Base-by-base conservation (phyloP, 2,888 invertebrate species). In the Agrotis ipsilon region DNA sequence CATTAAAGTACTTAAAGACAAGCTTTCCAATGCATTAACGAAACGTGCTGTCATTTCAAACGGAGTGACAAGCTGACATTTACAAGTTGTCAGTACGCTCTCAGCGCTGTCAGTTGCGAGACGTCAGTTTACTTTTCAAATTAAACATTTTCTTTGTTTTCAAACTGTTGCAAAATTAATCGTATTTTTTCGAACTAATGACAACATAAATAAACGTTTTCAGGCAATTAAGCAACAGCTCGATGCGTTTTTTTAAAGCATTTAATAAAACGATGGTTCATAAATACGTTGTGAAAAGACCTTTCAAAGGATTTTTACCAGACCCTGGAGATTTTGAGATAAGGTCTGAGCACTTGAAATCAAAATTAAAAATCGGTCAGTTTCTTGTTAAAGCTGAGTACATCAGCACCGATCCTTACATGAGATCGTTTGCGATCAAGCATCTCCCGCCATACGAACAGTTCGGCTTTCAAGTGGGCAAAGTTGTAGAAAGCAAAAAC, bases 381-480 rank as follows among this genome's bases (percentile, higher is more conserved):
- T 96, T 97, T 76, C 91, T 97, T 14, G 94, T 96, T 14, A 95
- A 97, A 91, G 97, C 97, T 0, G 92, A 96, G 77, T 97, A 94
- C 84, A 89, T 97, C 45, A 97, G 97, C 78, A 97, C 97, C 45
- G 97, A 97, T 91, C 97, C 97, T 1, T 97, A 97, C 82, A 96
- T 97, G 96, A 90, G 97, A 84, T 92, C 93, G 1, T 96, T 96
- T 24, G 88, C 88, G 6, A 60, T 71, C n/a, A 80, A 65, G 3
- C 74, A 75, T 11, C 61, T 65, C 2, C 80, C 86, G 9, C 91
- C 89, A n/a, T 90, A 90, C 74, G 84, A 88, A 55, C 90, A 90
- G 77, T 91, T 91, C 73, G 88, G 87, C 32, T 90, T 90, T 63
- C 90, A 90, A 88, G 87, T 90, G 0, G 87, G 90, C 27, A 97